Base-by-base conservation (phyloP, 2,888 invertebrate genomes). In the Chloroclysta siterata region DNA sequence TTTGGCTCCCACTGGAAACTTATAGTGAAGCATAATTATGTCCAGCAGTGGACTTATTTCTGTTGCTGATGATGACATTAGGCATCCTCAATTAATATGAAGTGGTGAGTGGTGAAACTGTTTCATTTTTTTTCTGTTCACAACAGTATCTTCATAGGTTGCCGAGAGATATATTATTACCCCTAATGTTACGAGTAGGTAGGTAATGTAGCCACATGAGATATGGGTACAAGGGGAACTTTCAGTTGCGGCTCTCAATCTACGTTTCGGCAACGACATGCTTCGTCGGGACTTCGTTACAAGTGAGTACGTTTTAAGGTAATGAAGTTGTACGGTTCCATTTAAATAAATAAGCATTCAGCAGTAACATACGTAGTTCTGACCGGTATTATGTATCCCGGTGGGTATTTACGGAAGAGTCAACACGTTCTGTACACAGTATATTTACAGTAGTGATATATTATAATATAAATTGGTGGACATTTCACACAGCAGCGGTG, bases 201-300 rank as follows among this genome's bases (percentile, higher is more conserved):
- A 53, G 53, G 52, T 53, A 52, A 50, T 42, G 60, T 54, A 56
- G 46, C 55, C 46, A 44, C 53, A 56, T 61, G 55, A 61, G 55
- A 56, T 61, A 56, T 61, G 55, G 61, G 44, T 53, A 57, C 61
- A 52, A 51, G 62, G 62, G 56, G 53, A 56, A 53, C 41, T 52
- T 61, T 52, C 54, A 41, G 60, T 60, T 51, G 46, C 55, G 55
- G 39, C 51, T 51, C 61, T 51, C 51, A 56, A 61, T 61, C 61
- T 56, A 52, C 51, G 29, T 52, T 62, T 57, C 52, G 46, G 14
- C 44, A 47, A 52, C 55, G 50, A 51, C 51, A 56, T 52, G 55
- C 46, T 60, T 50, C 50, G 41, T 48, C 22, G n/a, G 42, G 14
- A 48, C 53, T 53, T 42, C 15, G 29, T 52, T 51, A 58, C 39